Evolutionary conservation across 2,888 invertebrate species (phyloP).

Genomic region (Heliothis peltigera): DNA sequence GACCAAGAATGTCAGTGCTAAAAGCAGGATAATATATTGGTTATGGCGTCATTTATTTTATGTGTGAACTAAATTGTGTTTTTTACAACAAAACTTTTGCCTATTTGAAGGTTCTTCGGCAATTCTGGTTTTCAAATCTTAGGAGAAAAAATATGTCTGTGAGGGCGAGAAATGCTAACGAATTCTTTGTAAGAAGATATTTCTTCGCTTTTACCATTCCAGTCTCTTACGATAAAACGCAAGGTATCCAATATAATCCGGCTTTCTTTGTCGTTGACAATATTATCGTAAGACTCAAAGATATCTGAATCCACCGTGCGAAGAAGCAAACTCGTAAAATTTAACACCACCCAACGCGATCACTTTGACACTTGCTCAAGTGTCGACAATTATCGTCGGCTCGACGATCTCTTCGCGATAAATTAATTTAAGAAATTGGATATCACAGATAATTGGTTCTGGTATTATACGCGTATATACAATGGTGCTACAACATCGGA

Average conservation of each 20-base stretch:
- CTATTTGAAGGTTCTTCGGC: too few relatives aligned
- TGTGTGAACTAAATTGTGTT: too few relatives aligned
- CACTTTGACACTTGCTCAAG: constrained; percentile 53
- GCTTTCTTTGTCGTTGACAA: constrained; percentile 30
- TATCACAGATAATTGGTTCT: constrained; percentile 58
- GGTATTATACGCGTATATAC: constrained; percentile 48
- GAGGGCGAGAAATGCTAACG: background rate
- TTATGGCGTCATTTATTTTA: too few relatives aligned
- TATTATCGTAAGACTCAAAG: constrained; percentile 38
- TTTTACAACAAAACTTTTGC: too few relatives aligned
- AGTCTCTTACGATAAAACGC: background rate
- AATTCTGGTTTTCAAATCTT: too few relatives aligned
- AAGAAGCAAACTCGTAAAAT: constrained; percentile 45
- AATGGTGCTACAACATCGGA: constrained; percentile 37
- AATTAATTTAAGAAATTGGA: constrained; percentile 64
- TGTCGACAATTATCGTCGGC: constrained; percentile 56
- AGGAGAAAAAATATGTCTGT: background rate
- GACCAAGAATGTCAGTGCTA: too few relatives aligned
- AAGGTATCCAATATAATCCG: constrained; percentile 29
- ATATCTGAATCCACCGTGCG: constrained; percentile 25
- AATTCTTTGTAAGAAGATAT: constrained; percentile 1
- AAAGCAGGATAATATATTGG: too few relatives aligned
- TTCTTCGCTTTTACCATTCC: background rate
- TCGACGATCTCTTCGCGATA: constrained; percentile 46
- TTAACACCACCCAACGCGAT: constrained; percentile 47